Evolutionary conservation across 2,888 invertebrate genomes (phyloP).

Genomic region (Sesia apiformis): DNA sequence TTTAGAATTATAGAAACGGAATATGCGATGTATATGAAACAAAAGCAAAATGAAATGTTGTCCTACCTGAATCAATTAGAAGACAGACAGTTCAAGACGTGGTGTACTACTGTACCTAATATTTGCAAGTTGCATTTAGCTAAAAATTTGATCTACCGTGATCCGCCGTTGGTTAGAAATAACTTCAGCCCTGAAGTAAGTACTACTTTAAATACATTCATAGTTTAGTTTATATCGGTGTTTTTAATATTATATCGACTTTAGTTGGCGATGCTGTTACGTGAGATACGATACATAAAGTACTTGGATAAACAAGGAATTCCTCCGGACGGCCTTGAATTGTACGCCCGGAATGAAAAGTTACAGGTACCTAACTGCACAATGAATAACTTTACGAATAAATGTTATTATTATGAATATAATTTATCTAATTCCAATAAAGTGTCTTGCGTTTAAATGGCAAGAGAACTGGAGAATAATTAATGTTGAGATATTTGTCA

Average conservation of each 20-base stretch:
- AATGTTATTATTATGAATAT: too few relatives aligned
- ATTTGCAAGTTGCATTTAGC: constrained; percentile 77
- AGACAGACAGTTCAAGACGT: constrained; percentile 77
- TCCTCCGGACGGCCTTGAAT: constrained; percentile 74
- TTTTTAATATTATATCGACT: constrained; percentile 5
- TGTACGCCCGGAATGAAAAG: constrained; percentile 81
- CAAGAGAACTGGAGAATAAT: too few relatives aligned
- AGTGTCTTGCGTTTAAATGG: too few relatives aligned
- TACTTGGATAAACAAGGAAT: constrained; percentile 78
- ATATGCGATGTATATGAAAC: constrained; percentile 63
- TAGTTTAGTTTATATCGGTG: neutral
- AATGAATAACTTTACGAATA: too few relatives aligned
- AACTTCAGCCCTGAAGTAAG: constrained; percentile 80
- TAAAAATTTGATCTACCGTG: constrained; percentile 75
- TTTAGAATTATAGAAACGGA: constrained; percentile 74
- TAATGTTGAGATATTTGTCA: too few relatives aligned
- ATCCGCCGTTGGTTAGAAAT: constrained; percentile 70
- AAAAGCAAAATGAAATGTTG: constrained; percentile 80
- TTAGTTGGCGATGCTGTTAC: constrained; percentile 81
- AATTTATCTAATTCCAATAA: too few relatives aligned
- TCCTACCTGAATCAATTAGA: constrained; percentile 77
- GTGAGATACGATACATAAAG: constrained; percentile 87
- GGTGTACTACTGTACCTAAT: constrained; percentile 79
- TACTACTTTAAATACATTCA: neutral
- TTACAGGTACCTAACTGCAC: constrained; percentile 72